Evolutionary conservation across 2,888 invertebrate genomes (phyloP).

Genomic region (Eristalis tenax): DNA sequence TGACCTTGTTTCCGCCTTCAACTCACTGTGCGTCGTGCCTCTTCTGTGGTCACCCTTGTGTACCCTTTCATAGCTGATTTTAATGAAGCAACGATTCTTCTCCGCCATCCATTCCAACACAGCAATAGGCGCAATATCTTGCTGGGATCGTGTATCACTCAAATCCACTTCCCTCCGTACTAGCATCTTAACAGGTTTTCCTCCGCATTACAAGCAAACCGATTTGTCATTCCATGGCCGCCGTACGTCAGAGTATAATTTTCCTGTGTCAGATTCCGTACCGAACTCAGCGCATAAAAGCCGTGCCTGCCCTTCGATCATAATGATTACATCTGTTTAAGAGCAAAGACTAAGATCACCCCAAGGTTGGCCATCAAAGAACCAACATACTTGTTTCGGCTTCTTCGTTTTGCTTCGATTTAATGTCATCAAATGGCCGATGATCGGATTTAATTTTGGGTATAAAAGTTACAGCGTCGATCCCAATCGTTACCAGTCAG

Average conservation of each 20-base stretch:
- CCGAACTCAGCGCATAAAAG: not conserved
- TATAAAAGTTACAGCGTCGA: conserved; percentile 39
- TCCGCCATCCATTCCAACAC: too few species aligned
- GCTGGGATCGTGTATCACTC: too few species aligned
- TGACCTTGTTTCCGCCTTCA: too few species aligned
- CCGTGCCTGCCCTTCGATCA: conserved; percentile 8
- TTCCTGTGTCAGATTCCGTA: not conserved
- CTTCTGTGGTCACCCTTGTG: too few species aligned
- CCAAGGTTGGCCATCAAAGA: conserved; percentile 21
- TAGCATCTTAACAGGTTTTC: too few species aligned
- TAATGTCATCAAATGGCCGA: not conserved
- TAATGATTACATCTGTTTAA: not conserved
- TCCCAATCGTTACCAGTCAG: conserved; percentile 24
- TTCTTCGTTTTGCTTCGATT: not conserved
- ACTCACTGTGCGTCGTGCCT: too few species aligned
- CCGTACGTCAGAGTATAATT: not conserved
- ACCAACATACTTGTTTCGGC: not conserved
- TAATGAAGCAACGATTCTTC: too few species aligned
- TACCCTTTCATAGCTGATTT: too few species aligned
- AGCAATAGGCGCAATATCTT: too few species aligned
- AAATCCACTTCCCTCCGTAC: too few species aligned
- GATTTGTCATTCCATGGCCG: not conserved
- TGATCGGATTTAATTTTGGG: not conserved
- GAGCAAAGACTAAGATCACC: not conserved
- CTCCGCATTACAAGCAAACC: not conserved